phyloP scores from a whole-genome alignment of 2,797 vertebrate genomes.

The Myotis myotis region DNA sequence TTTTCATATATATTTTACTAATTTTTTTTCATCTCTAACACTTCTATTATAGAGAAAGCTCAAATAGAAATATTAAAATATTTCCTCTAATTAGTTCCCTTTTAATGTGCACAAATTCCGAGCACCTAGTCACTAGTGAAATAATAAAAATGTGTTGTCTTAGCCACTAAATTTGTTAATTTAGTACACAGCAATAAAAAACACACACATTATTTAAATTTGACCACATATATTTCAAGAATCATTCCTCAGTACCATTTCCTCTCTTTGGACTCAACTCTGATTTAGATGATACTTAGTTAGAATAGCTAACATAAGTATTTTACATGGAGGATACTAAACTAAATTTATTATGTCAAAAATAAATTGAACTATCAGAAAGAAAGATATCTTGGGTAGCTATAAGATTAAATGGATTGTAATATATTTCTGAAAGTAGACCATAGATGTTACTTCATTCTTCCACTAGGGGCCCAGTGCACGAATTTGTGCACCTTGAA shows the following conservation, averaged over 20 bases:
- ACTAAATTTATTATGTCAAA: background rate
- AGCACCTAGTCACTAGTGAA: no score
- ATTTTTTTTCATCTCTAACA: no score
- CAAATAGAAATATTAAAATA: no score
- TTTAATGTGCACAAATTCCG: no score
- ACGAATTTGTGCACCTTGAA: no score
- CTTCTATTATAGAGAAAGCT: no score
- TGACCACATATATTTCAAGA: background rate
- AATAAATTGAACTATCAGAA: constrained; percentile 3
- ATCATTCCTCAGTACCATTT: background rate
- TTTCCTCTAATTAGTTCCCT: no score
- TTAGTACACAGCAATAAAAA: background rate
- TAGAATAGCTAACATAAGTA: background rate
- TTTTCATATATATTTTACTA: no score
- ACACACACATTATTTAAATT: background rate
- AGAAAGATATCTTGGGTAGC: background rate
- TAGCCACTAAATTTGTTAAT: background rate
- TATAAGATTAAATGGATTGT: background rate
- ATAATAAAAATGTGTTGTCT: background rate
- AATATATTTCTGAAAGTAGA: background rate
- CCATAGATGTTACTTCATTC: background rate
- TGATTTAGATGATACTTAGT: background rate
- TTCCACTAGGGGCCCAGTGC: background rate
- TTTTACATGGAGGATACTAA: background rate
- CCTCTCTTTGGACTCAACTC: background rate